Conservation (phyloP, 35 echinoderm and acorn worm genomes). For the Lytechinus variegatus region DNA sequence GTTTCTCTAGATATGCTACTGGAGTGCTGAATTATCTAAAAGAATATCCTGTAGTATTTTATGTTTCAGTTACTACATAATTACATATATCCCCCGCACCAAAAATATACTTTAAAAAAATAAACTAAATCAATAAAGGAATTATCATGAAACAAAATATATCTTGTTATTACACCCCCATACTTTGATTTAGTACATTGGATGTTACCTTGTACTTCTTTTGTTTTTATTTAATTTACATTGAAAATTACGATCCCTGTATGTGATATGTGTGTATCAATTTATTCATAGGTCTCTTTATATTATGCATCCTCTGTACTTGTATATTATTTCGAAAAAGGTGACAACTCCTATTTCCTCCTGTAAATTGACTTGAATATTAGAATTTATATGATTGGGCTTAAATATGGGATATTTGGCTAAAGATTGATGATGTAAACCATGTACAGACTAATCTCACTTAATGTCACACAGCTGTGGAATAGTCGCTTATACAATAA, state of each 20-base stretch:
- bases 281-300: not conserved
- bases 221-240: not conserved
- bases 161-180: not conserved
- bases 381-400: not conserved
- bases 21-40: no score
- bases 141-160: not conserved
- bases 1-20: no score
- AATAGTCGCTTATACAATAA: slow-evolving; percentile 55
- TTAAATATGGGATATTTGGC: not conserved
- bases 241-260: not conserved
- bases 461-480: slow-evolving; percentile 37
- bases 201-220: not conserved
- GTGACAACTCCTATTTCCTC: not conserved
- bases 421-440: not conserved
- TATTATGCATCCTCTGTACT: not conserved
- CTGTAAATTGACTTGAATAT: not conserved
- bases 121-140: not conserved
- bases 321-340: slow-evolving; percentile 5
- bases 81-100: no score
- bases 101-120: no score
- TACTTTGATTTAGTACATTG: not conserved
- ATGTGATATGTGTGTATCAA: not conserved
- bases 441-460: slow-evolving; percentile 30
- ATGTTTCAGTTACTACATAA: no score
- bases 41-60: no score